Base-by-base conservation (phyloP, 2,888 invertebrate species). In the Caenorhabditis imperialis region DNA sequence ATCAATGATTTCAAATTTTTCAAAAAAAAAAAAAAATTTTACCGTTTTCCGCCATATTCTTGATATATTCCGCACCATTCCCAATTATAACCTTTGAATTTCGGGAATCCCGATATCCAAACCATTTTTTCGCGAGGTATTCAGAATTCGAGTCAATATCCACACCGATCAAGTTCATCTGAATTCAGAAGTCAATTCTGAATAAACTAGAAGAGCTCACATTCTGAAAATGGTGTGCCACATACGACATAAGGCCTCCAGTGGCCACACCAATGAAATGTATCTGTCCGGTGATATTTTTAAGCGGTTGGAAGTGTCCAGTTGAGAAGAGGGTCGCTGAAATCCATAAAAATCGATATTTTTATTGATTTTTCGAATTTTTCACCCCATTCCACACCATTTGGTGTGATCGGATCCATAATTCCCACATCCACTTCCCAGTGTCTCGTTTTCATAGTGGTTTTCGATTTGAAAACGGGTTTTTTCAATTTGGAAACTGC, bases 41-140 rank as follows among this genome's bases (percentile, higher is more conserved):
- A n/a, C n/a, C 51, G 23, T 25, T 37, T 12, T 35, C 27, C 1
- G 65, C 65, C 65, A 67, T 67, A 10, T 50, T 23, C 16, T 25
- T 51, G 14, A 67, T 67, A 14, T 37, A 48, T 12, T 51, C 44
- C 12, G 67, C 57, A 20, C 57, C 67, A 33, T 67, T 57, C 2
- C 27, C 57, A n/a, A 67, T 57, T 14, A 50, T 33, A 51, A 57
- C 51, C 16, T 44, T 30, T 5, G 54, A 51, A 14, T 37, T 50
- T 1, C 16, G 12, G 2, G 8, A 33, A 35, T 50, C 44, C 20
- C 12, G 6, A 25, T 67, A 67, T 10, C 67, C 67, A 27, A 67
- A 67, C 57, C 57, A 67, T 25, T 58, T 67, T 33, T 57, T 67
- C n/a, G 67, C 67, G 27, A 67, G 22, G 22, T 57, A 57, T 22